A percentile compares a stretch with the other conserved stretches of the same genome.
Evolutionary conservation across 2,888 invertebrate species (phyloP).

Genomic region (Julus scandinavius): DNA sequence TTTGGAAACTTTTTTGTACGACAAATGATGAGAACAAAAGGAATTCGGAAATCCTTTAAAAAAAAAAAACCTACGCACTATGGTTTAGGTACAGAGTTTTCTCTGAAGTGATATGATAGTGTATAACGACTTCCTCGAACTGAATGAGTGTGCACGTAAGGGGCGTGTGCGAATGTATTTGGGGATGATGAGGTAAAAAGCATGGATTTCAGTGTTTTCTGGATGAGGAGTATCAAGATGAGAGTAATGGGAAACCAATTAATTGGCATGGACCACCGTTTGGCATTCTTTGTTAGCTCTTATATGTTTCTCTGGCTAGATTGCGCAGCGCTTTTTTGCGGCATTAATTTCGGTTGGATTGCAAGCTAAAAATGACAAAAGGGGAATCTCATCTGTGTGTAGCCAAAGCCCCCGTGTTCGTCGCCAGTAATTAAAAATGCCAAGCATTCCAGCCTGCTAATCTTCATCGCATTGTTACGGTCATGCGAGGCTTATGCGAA

Average conservation of each 20-base stretch:
- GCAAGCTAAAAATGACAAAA: slow-evolving; percentile 33
- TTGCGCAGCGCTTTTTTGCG: slow-evolving; percentile 22
- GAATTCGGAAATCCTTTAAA: no score
- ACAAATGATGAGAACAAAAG: no score
- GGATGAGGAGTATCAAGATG: not conserved
- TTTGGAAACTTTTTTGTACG: no score
- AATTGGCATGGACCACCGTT: slow-evolving; percentile 40
- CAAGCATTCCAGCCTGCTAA: slow-evolving; percentile 48
- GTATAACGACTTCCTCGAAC: no score
- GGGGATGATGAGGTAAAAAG: slow-evolving; percentile 23
- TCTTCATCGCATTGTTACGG: slow-evolving; percentile 40
- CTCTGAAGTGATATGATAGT: no score
- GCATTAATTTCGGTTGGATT: slow-evolving; percentile 35
- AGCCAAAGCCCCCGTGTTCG: slow-evolving; percentile 18
- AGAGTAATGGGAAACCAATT: slow-evolving; percentile 46
- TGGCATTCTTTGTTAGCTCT: slow-evolving; percentile 31
- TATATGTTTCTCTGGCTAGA: slow-evolving; percentile 10
- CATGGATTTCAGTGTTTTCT: not conserved
- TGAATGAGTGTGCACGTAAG: no score
- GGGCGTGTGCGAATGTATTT: no score
- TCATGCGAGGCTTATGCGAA: slow-evolving; percentile 8
- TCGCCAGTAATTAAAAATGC: slow-evolving; percentile 51
- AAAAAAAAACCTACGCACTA: no score
- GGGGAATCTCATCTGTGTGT: slow-evolving; percentile 33
- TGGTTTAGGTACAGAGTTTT: no score